These are phyloP conservation scores for Elysia crispata DNA, from an alignment of 2,888 invertebrate species.

Conservation along the genomic window DNA sequence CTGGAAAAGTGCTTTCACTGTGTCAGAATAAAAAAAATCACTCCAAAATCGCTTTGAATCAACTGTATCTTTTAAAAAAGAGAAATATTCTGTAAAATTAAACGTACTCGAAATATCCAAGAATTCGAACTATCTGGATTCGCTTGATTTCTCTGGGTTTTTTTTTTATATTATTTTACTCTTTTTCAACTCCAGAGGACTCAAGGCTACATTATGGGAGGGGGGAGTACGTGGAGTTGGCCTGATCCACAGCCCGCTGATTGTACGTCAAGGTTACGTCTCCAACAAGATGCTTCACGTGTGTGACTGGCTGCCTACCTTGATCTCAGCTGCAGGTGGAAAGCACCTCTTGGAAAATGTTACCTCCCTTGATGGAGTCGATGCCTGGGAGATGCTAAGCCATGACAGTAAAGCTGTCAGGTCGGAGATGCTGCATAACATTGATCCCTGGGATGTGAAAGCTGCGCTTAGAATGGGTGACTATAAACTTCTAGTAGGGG, in stretches of 20 bases:
- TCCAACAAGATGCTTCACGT: slow-evolving; percentile 87
- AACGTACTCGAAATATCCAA: no score
- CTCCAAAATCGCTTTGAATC: no score
- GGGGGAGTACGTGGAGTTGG: slow-evolving; percentile 89
- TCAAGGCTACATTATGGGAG: slow-evolving; percentile 80
- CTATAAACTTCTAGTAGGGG: slow-evolving; percentile 70
- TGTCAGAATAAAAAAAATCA: no score
- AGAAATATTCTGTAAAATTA: no score
- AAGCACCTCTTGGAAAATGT: slow-evolving; percentile 48
- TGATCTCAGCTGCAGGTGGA: slow-evolving; percentile 84
- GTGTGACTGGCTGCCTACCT: slow-evolving; percentile 92
- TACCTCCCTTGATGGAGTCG: slow-evolving; percentile 83
- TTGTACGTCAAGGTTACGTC: slow-evolving; percentile 82
- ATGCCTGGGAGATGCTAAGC: slow-evolving; percentile 86
- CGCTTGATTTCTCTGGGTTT: no score
- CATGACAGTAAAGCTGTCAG: slow-evolving; percentile 82
- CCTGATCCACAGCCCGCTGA: slow-evolving; percentile 86
- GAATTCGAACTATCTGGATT: no score
- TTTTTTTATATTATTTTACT: no score
- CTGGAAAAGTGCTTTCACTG: no score
- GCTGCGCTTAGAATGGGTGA: slow-evolving; percentile 69
- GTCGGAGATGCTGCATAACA: slow-evolving; percentile 79
- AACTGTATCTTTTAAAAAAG: no score
- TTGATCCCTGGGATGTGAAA: slow-evolving; percentile 63
- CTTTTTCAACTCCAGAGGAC: slow-evolving; percentile 73